Base-by-base conservation (phyloP, 2,888 invertebrate species). In the Athalia rosae region DNA sequence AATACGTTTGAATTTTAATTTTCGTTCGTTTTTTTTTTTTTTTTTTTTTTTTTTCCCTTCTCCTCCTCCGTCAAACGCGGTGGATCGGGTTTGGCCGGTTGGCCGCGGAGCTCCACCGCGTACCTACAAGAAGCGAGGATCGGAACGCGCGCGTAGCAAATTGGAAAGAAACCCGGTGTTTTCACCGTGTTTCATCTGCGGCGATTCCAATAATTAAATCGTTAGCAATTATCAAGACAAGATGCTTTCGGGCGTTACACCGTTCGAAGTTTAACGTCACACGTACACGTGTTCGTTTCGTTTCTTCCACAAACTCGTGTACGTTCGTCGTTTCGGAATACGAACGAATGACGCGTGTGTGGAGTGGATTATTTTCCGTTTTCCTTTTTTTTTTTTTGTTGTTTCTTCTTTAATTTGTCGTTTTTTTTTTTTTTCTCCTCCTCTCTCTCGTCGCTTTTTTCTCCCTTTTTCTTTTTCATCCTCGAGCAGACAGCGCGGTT, bases 131-230 rank as follows among this genome's bases (percentile, higher is more conserved):
- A 28, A n/a, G n/a, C n/a, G 28, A 28, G 2, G 50, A 53, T 28
- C 8, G n/a, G 64, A n/a, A 7, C 64, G 43, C 56, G 80, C 64
- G 59, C 61, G 64, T 59, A 28, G 58, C 66, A 62, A 80, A 82
- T 82, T 82, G 79, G 79, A 79, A 82, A 79, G 15, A 78, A 74
- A 74, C 77, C 74, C 76, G 64, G 53, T 71, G 71, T 78, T 78
- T 78, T 64, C 76, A 43, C 56, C 66, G 66, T 61, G 61, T 74
- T 62, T 73, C 74, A 64, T 66, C 66, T 71, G 62, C 76, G 78
- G 73, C 79, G 81, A 77, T 79, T 80, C 79, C 77, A 79, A 83
- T 81, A 81, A 83, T 84, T 83, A 82, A 81, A 84, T 84, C 84
- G 82, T 82, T 80, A 79, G 81, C 79, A 80, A 82, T 81, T 81